Evolutionary conservation across 2,797 vertebrate genomes (phyloP), one percentile per base, ranked within the genome.

Genomic region (Microctenopoma lineatum): DNA sequence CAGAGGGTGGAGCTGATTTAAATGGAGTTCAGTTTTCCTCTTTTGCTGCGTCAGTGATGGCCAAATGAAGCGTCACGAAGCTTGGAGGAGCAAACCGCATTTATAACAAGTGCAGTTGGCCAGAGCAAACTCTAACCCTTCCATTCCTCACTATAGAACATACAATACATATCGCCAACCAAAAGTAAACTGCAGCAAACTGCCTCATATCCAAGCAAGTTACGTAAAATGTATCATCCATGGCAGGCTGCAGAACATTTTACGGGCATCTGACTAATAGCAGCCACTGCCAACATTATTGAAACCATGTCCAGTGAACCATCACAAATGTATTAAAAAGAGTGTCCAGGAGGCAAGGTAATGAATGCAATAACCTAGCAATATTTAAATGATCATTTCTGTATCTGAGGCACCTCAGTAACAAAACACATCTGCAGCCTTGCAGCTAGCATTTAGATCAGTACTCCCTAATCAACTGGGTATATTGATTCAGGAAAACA

Each of bases 331-430:
- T 16, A 12, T 4, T 21, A 46, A 45, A 44, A 25, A 45, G 36
- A 44, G n/a, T 18, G 16, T 18, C 7, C 1, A 48, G 21, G 1
- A 16, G 15, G 38, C 21, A 36, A 39, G 55, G 21, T 32, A 65
- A 56, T 55, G 0, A 42, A 44, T 70, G 10, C 0, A 0, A 29
- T 38, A 44, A 41, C 16, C 7, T 14, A 25, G 38, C 5, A 29
- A 15, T 63, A 55, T 32, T 29, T 14, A 25, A 29, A 53, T 47
- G 5, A 63, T 25, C 1, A 38, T 58, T 62, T 65, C 27, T 7
- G 15, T 38, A 27, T 54, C 25, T 55, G 1, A 57, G n/a, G 34
- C 34, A 3, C 2, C 21, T 59, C 27, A 13, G 2, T 13, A 13
- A 15, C 18, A 26, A 61, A 27, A 44, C 47, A 44, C 46, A 47